A percentile compares a stretch with the other conserved stretches of the same genome.
phyloP scores from a whole-genome alignment of 1,140 invertebrate genomes.

The Drosophila pectinifera region DNA sequence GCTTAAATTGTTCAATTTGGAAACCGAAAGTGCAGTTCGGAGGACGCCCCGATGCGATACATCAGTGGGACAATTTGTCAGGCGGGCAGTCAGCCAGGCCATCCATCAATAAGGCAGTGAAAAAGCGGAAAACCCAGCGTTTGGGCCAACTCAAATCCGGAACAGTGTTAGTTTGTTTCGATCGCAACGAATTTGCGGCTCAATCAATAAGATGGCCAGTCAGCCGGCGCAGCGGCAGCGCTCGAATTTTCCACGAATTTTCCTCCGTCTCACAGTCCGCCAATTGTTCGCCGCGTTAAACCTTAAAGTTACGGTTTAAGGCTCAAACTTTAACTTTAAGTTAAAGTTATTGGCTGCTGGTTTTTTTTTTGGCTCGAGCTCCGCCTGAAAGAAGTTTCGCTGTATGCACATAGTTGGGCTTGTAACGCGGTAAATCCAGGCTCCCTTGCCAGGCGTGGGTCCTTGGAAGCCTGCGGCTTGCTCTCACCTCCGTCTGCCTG shows the following conservation, averaged over 20 bases:
- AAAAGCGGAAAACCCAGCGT: slow-evolving; percentile 8
- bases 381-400: slow-evolving; percentile 39
- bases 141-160: neutral
- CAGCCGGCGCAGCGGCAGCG: slow-evolving; percentile 5
- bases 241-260: slow-evolving; percentile 5
- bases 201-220: slow-evolving; percentile 63
- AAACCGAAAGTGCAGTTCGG: slow-evolving; percentile 23
- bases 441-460: no score
- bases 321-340: slow-evolving; percentile 6
- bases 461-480: slow-evolving; percentile 62
- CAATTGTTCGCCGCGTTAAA: no score
- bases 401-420: slow-evolving; percentile 54
- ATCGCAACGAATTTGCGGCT: slow-evolving; percentile 45
- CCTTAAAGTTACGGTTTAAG: neutral
- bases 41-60: slow-evolving; percentile 44
- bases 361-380: neutral
- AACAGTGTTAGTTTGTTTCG: slow-evolving; percentile 46
- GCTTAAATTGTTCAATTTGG: slow-evolving; percentile 50
- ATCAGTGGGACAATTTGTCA: slow-evolving; percentile 72
- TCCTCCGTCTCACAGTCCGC: no score
- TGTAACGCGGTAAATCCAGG: slow-evolving; percentile 57
- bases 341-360: slow-evolving; percentile 39
- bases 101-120: slow-evolving; percentile 63
- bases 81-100: slow-evolving; percentile 51
- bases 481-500: slow-evolving; percentile 46